Conservation (phyloP, 2,113 vertebrate species). For the Scortum barcoo region DNA sequence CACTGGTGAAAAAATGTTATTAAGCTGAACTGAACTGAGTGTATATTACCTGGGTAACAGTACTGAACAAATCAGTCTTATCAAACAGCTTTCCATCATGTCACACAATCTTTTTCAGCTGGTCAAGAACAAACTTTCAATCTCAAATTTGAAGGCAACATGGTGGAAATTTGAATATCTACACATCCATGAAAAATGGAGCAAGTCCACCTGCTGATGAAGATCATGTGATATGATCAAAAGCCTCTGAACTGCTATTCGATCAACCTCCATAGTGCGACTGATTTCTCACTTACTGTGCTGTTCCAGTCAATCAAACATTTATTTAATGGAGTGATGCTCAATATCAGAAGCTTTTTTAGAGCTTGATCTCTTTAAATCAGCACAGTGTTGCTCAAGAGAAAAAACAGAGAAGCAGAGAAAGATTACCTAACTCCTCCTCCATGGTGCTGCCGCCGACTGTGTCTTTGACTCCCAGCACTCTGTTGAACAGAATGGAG, state of each 20-base stretch:
- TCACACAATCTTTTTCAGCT: not conserved
- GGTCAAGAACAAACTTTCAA: too few relatives aligned
- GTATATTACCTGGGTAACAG: not conserved
- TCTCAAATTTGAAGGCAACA: not conserved
- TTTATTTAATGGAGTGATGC: not conserved
- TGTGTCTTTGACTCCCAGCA: slow-evolving; percentile 92
- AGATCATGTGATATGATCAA: not conserved
- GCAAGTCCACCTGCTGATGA: not conserved
- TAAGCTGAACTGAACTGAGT: not conserved
- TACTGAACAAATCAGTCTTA: not conserved
- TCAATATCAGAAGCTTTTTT: not conserved
- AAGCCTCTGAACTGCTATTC: not conserved
- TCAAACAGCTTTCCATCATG: not conserved
- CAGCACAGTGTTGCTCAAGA: not conserved
- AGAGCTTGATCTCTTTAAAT: not conserved
- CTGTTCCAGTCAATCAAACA: not conserved
- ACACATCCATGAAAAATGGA: not conserved
- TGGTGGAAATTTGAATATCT: not conserved
- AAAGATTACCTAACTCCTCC: slow-evolving; percentile 93
- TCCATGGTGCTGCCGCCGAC: slow-evolving; percentile 92
- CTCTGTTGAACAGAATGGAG: slow-evolving; percentile 98
- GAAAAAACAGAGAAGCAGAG: not conserved
- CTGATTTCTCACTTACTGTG: not conserved
- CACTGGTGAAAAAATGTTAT: not conserved
- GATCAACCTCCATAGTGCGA: not conserved